Conservation (phyloP, 2,113 vertebrate genomes). For the Heterocephalus glaber region DNA sequence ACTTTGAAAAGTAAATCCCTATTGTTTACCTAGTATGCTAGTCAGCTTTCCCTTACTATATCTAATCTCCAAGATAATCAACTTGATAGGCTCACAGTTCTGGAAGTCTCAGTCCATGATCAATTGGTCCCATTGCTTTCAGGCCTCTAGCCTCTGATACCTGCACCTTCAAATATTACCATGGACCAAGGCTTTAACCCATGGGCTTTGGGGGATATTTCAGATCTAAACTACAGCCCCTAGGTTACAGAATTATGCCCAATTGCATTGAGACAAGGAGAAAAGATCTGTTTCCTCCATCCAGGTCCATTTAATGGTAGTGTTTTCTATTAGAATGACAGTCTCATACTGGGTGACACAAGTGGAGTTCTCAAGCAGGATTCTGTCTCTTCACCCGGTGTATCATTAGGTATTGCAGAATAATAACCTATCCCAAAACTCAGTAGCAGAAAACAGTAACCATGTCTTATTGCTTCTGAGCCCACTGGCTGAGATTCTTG, state of each 20-base stretch:
- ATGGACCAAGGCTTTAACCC: not conserved
- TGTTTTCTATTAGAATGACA: not conserved
- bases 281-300: constrained; percentile 13
- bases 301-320: not conserved
- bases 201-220: not conserved
- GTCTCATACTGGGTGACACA: not conserved
- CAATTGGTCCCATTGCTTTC: not conserved
- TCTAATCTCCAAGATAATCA: not conserved
- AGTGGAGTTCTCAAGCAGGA: not conserved
- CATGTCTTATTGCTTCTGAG: not conserved
- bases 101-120: not conserved
- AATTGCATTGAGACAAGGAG: not conserved
- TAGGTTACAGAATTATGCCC: too few species aligned
- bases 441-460: not conserved
- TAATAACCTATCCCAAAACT: not conserved
- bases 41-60: not conserved
- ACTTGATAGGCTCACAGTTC: not conserved
- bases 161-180: not conserved
- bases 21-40: not conserved
- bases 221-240: not conserved
- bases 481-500: not conserved
- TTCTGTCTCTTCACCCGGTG: not conserved
- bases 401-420: not conserved
- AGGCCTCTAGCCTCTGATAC: not conserved
- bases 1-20: not conserved